These are phyloP conservation scores for Anabacerthia variegaticeps DNA, from an alignment of 2,797 vertebrate species.

Conservation along the genomic window DNA sequence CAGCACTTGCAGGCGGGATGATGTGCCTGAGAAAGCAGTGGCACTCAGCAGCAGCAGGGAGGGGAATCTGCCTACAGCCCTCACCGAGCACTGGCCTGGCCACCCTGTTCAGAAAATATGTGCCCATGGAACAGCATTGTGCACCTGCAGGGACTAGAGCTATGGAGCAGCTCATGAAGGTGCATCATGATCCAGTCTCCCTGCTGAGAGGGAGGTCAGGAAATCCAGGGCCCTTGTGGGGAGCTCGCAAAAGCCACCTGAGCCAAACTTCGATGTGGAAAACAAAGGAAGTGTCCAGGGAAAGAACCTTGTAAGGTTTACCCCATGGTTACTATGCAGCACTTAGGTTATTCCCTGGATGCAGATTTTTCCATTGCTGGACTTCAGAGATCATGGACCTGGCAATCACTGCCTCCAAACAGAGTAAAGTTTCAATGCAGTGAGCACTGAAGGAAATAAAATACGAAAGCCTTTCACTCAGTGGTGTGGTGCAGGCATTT, in stretches of 20 bases:
- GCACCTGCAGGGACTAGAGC: neutral
- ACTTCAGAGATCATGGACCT: neutral
- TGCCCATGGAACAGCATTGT: rapidly evolving
- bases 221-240: rapidly evolving
- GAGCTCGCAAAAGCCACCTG: neutral
- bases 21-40: neutral
- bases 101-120: rapidly evolving
- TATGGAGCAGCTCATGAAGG: neutral
- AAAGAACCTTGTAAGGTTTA: neutral
- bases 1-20: neutral
- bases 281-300: neutral
- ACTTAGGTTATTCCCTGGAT: neutral
- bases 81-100: rapidly evolving
- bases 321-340: rapidly evolving
- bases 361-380: neutral
- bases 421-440: neutral
- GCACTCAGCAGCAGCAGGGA: neutral
- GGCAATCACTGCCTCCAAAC: neutral
- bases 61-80: neutral
- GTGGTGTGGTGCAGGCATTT: neutral
- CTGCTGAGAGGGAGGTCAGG: neutral
- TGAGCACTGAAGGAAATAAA: neutral
- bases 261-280: neutral
- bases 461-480: neutral
- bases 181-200: neutral